These are phyloP conservation scores for Drosophila austrosaltans DNA, from an alignment of 2,888 invertebrate species.

Conservation along the genomic window DNA sequence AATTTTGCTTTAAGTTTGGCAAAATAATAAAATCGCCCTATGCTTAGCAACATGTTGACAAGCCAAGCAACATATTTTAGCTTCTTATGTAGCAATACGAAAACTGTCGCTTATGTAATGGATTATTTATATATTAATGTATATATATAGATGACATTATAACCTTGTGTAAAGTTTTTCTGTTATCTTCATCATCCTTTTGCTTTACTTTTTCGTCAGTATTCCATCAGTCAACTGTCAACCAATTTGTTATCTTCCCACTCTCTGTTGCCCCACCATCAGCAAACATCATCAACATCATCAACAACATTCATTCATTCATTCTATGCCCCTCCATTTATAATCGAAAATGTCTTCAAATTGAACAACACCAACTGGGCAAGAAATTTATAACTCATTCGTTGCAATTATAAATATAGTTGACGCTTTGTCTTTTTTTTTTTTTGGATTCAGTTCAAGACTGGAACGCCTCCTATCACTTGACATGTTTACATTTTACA, in stretches of 20 bases:
- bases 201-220: background rate
- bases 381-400: conserved; percentile 47
- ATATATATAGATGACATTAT: conserved; percentile 9
- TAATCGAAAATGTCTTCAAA: conserved; percentile 19
- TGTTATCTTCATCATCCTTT: conserved; percentile 3
- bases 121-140: background rate
- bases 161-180: background rate
- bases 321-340: conserved; percentile 11
- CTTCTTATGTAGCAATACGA: background rate
- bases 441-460: background rate
- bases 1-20: no score
- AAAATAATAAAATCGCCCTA: no score
- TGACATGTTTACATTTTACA: conserved; percentile 57
- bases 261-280: background rate
- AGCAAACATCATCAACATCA: conserved; percentile 15
- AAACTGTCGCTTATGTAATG: background rate
- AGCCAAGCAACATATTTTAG: background rate
- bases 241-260: background rate
- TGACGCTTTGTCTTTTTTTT: conserved; percentile 12
- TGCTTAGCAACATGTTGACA: background rate
- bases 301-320: background rate
- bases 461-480: conserved; percentile 12
- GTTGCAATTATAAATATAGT: conserved; percentile 56
- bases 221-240: conserved; percentile 16
- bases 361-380: conserved; percentile 35